Evolutionary conservation across 35 echinoderm and acorn worm species (phyloP).

Genomic region (Ptychodera flava): DNA sequence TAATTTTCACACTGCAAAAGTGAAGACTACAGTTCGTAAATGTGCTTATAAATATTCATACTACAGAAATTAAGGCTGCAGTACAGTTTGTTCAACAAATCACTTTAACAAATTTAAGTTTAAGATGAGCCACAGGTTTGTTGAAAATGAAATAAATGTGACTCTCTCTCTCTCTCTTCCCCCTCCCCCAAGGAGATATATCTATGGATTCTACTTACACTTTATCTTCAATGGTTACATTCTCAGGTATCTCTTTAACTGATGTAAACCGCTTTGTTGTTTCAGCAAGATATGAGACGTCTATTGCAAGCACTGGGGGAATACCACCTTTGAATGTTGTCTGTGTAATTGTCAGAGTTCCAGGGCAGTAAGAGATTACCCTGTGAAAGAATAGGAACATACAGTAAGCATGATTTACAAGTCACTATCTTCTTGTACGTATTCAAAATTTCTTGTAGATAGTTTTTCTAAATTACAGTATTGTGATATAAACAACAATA

Average conservation of each 20-base stretch:
- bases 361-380: background rate
- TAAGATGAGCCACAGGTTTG: background rate
- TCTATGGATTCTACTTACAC: background rate
- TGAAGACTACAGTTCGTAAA: background rate
- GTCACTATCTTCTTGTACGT: background rate
- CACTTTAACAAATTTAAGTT: background rate
- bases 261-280: background rate
- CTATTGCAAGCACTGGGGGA: background rate
- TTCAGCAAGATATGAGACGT: background rate
- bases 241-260: background rate
- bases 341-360: background rate
- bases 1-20: no score
- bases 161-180: background rate
- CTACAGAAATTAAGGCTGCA: no score
- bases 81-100: background rate
- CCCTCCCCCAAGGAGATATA: background rate
- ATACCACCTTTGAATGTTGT: background rate
- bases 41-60: background rate
- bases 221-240: background rate
- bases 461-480: background rate
- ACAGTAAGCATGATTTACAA: background rate
- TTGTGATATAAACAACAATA: background rate
- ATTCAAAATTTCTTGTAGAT: background rate
- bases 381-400: background rate
- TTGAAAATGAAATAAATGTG: background rate